Percentiles rank a stretch among this genome's conserved stretches.
Evolutionary conservation across 2,113 vertebrate genomes (phyloP).

Genomic region (Megatriorchis doriae): DNA sequence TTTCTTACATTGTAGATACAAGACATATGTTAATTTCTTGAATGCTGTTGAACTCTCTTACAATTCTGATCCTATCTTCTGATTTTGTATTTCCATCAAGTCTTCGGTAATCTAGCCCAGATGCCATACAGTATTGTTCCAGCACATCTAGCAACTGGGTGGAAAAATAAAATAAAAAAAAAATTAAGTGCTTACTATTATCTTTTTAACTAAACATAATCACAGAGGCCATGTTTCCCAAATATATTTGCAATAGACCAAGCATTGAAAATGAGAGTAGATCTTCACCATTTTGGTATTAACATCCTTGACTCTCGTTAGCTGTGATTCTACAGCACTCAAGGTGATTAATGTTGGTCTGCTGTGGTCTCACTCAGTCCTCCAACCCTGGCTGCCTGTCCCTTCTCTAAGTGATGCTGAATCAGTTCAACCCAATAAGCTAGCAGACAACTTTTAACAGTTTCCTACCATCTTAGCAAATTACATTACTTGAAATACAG

Average conservation of each 20-base stretch:
- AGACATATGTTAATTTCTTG: slow-evolving; percentile 89
- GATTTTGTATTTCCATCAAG: slow-evolving; percentile 91
- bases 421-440: background rate
- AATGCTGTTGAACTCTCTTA: slow-evolving; percentile 90
- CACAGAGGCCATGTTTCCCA: background rate
- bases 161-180: background rate
- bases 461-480: background rate
- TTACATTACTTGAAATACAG: background rate
- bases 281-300: background rate
- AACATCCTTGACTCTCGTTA: background rate
- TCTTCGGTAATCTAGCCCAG: slow-evolving; percentile 89
- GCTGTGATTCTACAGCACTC: background rate
- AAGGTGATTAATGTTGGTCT: background rate
- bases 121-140: slow-evolving; percentile 91
- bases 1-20: slow-evolving; percentile 93
- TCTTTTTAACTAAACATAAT: background rate
- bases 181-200: background rate
- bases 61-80: slow-evolving; percentile 88
- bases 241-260: background rate
- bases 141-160: slow-evolving; percentile 87
- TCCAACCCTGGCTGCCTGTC: background rate
- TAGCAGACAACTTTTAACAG: background rate
- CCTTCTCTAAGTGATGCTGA: background rate
- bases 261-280: background rate
- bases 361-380: background rate